Evolutionary conservation across 2,888 invertebrate species (phyloP).

Genomic region (Drosophila nigricruria): DNA sequence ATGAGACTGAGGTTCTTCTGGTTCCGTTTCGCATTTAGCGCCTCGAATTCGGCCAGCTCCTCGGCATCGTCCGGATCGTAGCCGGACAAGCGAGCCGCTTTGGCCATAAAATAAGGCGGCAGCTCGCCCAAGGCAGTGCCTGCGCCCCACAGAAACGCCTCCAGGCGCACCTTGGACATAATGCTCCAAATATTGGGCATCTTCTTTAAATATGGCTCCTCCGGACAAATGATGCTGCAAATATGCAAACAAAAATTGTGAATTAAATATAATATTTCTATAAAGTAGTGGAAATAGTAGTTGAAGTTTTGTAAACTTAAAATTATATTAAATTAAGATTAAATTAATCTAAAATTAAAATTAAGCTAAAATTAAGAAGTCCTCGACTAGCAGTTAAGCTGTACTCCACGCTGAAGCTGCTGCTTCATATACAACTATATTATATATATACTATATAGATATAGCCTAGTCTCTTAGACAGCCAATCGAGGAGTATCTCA

Average conservation of each 20-base stretch:
- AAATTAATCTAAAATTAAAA: background rate
- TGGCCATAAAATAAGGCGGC: constrained; percentile 99
- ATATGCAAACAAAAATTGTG: background rate
- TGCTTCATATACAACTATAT: background rate
- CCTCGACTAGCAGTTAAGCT: background rate
- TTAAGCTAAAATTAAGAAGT: background rate
- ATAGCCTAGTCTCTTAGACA: background rate
- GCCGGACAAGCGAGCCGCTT: constrained; percentile 92
- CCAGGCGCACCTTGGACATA: constrained; percentile 97
- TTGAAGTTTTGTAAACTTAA: too few species aligned
- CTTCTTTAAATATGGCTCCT: constrained; percentile 87
- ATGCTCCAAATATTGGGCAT: constrained; percentile 95
- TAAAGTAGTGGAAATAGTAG: too few species aligned
- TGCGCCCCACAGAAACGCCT: constrained; percentile 99
- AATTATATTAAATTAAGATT: too few species aligned
- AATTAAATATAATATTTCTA: background rate
- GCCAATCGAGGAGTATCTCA: background rate
- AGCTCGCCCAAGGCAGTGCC: constrained; percentile 99
- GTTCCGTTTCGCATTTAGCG: constrained; percentile 88
- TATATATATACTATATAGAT: background rate
- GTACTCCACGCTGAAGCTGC: background rate
- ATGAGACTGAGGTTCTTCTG: constrained; percentile 88
- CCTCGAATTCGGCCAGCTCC: constrained; percentile 91
- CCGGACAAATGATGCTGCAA: constrained; percentile 95
- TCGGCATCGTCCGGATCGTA: constrained; percentile 89